A percentile compares a stretch with the other conserved stretches of the same genome.
These are phyloP conservation scores for Holcopasites calliopsidis DNA, from an alignment of 1,140 invertebrate genomes.

Conservation along the genomic window DNA sequence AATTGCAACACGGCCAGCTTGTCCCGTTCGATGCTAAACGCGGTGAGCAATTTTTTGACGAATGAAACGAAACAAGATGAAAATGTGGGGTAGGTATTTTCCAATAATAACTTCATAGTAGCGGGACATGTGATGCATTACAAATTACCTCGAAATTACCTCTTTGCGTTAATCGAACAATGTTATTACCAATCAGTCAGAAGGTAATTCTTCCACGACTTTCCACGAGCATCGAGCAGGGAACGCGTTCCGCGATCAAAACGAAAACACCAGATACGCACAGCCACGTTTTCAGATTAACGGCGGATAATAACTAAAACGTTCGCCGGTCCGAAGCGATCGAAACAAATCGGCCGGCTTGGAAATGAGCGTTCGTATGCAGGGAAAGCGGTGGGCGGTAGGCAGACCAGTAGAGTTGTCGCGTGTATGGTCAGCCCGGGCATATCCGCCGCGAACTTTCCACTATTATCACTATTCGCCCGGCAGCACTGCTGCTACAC, in stretches of 20 bases:
- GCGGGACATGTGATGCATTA: no score
- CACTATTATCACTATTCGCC: constrained; percentile 47
- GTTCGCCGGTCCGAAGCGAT: constrained; percentile 2
- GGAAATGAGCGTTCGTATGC: constrained; percentile 32
- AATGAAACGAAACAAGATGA: no score
- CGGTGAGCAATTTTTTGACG: no score
- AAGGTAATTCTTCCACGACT: no score
- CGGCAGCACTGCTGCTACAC: neutral
- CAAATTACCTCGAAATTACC: no score
- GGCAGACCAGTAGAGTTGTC: constrained; percentile 11
- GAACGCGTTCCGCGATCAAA: neutral
- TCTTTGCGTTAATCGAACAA: no score
- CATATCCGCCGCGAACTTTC: constrained; percentile 38
- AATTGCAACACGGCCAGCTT: constrained; percentile 10
- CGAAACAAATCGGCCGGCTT: constrained; percentile 12
- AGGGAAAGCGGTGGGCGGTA: constrained; percentile 13
- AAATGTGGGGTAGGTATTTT: no score
- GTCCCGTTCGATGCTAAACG: no score
- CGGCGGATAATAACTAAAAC: constrained; percentile 15
- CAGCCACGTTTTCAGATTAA: neutral
- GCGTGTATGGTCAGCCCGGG: constrained; percentile 18
- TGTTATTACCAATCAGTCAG: no score
- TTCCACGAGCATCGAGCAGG: no score
- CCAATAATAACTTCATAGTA: no score
- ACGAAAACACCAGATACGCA: neutral